These are phyloP conservation scores for Orchesellides sinensis DNA, from an alignment of 2,888 invertebrate genomes.

Conservation along the genomic window DNA sequence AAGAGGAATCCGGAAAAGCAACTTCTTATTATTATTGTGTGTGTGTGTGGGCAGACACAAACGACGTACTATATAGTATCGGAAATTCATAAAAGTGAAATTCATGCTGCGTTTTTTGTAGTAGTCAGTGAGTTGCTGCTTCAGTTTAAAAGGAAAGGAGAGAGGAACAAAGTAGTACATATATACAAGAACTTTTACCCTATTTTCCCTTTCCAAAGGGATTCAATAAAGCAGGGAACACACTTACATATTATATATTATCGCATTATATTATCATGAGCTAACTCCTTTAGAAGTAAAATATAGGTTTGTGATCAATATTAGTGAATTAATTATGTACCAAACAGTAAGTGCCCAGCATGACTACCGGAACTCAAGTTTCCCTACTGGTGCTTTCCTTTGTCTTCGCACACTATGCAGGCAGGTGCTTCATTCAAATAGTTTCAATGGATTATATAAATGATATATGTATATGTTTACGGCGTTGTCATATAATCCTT, in stretches of 20 bases:
- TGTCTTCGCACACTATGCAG: conserved; percentile 48
- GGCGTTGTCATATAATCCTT: neutral
- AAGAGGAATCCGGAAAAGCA: conserved; percentile 18
- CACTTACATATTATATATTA: neutral
- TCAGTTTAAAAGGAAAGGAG: neutral
- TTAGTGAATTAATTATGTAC: conserved; percentile 72
- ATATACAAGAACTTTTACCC: no score
- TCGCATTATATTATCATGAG: neutral
- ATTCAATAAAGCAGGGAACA: neutral
- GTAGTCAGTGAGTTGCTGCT: neutral
- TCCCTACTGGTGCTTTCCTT: conserved; percentile 36
- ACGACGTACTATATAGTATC: neutral
- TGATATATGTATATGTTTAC: neutral
- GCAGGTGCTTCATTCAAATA: conserved; percentile 50
- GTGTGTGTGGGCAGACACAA: neutral
- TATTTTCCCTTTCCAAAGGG: neutral
- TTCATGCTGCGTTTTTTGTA: neutral
- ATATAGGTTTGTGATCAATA: conserved; percentile 63
- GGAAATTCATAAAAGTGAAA: conserved; percentile 8
- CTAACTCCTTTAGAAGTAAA: neutral
- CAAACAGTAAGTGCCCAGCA: conserved; percentile 52
- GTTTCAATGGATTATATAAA: neutral
- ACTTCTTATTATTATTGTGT: neutral
- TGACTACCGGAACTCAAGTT: conserved; percentile 64
- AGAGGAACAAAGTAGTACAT: neutral